These are phyloP conservation scores for Oscheius onirici DNA, from an alignment of 2,888 invertebrate species.

Conservation along the genomic window DNA sequence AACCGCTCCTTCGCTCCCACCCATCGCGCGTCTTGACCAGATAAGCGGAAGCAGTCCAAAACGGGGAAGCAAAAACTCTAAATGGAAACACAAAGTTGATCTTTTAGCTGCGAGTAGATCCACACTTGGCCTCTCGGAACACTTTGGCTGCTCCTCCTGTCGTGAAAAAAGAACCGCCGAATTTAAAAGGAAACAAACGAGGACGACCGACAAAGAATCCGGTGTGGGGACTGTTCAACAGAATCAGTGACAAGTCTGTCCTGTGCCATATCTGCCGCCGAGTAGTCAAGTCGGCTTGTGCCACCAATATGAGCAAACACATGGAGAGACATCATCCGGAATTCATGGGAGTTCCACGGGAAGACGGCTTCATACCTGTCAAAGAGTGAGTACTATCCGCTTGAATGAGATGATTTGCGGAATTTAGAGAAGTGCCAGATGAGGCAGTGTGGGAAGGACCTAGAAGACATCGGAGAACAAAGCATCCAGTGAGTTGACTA, in stretches of 20 bases:
- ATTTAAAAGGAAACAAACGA: conserved; percentile 7
- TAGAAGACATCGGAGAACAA: conserved; percentile 36
- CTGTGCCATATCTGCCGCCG: conserved; percentile 20
- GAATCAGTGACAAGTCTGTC: conserved; percentile 24
- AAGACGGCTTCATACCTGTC: neutral
- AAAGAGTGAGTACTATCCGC: conserved; percentile 11
- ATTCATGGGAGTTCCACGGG: neutral
- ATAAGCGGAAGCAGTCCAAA: no score
- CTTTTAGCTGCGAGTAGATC: neutral
- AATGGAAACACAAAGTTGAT: neutral
- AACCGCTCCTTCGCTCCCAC: no score
- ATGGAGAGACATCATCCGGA: conserved; percentile 33
- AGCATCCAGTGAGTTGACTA: conserved; percentile 34
- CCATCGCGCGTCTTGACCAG: no score
- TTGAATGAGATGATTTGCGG: no score
- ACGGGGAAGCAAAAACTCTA: no score
- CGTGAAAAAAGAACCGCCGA: neutral
- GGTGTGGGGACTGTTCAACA: conserved; percentile 25
- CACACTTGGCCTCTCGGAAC: neutral
- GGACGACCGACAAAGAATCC: conserved; percentile 33
- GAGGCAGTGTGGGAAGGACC: neutral
- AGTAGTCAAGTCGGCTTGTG: conserved; percentile 33
- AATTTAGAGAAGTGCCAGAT: no score
- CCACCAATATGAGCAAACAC: conserved; percentile 33
- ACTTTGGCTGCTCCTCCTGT: neutral